These are phyloP conservation scores for Morus bassanus DNA, from an alignment of 2,797 vertebrate species.

Conservation along the genomic window DNA sequence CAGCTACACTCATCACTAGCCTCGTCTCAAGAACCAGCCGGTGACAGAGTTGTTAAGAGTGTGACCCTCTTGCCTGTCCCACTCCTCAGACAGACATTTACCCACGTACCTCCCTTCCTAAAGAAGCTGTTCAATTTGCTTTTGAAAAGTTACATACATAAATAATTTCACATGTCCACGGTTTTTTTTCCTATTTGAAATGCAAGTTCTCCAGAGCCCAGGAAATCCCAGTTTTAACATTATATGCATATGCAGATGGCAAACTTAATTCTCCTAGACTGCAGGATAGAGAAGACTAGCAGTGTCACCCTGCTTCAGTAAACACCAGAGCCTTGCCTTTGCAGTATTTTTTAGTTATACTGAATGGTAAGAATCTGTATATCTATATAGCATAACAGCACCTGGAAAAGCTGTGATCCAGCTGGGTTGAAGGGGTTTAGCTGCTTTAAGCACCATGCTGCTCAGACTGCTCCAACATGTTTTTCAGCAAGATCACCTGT, in stretches of 20 bases:
- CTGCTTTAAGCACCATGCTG: not conserved
- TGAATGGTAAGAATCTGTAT: not conserved
- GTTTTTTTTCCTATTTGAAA: not conserved
- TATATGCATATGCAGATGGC: not conserved
- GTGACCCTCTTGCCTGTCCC: not conserved
- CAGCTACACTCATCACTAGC: not conserved
- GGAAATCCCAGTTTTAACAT: not conserved
- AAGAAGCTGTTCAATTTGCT: not conserved
- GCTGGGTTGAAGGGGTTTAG: not conserved
- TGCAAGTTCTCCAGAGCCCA: not conserved
- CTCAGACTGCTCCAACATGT: not conserved
- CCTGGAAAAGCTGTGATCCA: not conserved
- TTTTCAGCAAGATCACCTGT: not conserved
- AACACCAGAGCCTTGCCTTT: not conserved
- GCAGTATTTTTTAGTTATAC: not conserved
- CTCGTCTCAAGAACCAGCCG: accelerated
- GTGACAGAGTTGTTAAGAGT: not conserved
- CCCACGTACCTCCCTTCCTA: not conserved
- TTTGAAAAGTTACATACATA: not conserved
- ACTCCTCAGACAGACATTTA: not conserved
- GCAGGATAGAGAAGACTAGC: not conserved
- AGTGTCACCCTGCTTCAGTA: not conserved
- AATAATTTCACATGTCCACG: not conserved
- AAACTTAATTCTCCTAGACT: not conserved
- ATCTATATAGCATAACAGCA: not conserved